These are phyloP conservation scores for Chydorus sphaericus DNA, from an alignment of 2,888 invertebrate species.

Conservation along the genomic window DNA sequence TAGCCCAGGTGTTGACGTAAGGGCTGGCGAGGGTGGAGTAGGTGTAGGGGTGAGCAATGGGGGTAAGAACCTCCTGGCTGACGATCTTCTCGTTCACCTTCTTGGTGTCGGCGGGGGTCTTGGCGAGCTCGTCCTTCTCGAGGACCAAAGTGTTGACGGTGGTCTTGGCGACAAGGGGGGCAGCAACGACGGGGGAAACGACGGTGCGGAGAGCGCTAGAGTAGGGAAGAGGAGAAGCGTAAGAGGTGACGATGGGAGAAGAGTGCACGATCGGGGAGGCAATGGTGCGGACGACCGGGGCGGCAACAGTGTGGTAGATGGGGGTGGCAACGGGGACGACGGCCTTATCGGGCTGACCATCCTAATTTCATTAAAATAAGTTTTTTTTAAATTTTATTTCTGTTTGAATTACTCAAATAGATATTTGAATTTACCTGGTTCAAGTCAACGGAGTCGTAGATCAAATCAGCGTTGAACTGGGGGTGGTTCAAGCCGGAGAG, in stretches of 20 bases:
- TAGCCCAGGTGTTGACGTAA: no score
- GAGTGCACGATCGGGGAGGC: constrained; percentile 10
- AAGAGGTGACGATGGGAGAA: constrained; percentile 14
- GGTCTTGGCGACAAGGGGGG: constrained; percentile 18
- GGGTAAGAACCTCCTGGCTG: constrained; percentile 17
- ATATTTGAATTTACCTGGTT: no score
- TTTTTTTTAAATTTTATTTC: no score
- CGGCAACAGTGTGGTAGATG: constrained; percentile 10
- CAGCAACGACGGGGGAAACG: constrained; percentile 13
- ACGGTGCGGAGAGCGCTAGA: constrained; percentile 7
- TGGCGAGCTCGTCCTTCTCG: constrained; percentile 19
- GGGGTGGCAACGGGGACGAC: constrained; percentile 11
- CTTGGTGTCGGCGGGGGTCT: constrained; percentile 19
- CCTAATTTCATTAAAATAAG: no score
- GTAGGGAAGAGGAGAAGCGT: constrained; percentile 5
- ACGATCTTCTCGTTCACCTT: constrained; percentile 17
- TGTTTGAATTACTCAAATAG: no score
- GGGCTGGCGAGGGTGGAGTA: background rate
- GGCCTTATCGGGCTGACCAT: background rate
- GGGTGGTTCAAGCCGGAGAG: constrained; percentile 20
- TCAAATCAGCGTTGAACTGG: constrained; percentile 19
- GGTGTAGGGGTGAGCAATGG: constrained; percentile 6
- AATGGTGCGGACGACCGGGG: constrained; percentile 9
- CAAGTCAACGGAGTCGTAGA: background rate
- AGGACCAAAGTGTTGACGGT: constrained; percentile 18